These are phyloP conservation scores for Salmo trutta DNA, from an alignment of 2,797 vertebrate genomes.

Conservation along the genomic window DNA sequence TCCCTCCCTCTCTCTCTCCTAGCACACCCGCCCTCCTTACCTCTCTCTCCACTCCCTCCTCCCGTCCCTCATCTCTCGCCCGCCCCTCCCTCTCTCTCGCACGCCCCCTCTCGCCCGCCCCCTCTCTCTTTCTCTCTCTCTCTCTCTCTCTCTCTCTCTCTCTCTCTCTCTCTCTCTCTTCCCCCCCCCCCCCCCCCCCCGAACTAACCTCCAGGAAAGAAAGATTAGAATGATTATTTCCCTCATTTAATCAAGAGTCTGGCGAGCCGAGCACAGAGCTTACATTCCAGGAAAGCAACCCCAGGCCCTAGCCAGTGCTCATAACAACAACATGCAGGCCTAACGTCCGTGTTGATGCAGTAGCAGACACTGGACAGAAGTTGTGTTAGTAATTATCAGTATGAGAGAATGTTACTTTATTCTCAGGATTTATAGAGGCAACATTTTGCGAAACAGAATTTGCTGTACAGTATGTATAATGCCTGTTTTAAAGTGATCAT, in stretches of 20 bases:
- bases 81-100: too few species aligned
- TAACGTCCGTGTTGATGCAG: background rate
- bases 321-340: background rate
- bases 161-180: too few species aligned
- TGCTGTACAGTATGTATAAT: too few species aligned
- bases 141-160: accelerated
- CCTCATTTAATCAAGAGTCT: background rate
- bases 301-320: slow-evolving; percentile 8
- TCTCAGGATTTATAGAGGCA: too few species aligned
- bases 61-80: too few species aligned
- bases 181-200: background rate
- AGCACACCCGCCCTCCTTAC: too few species aligned
- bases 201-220: slow-evolving; percentile 16
- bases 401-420: too few species aligned
- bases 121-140: too few species aligned
- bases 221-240: slow-evolving; percentile 7
- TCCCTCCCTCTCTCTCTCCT: too few species aligned
- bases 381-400: background rate
- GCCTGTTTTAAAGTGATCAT: background rate
- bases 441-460: too few species aligned
- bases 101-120: too few species aligned
- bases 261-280: slow-evolving; percentile 12
- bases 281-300: slow-evolving; percentile 38
- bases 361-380: background rate
- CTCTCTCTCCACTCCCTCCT: too few species aligned